Evolutionary conservation across 2,113 vertebrate genomes (phyloP).

Genomic region (Peromyscus maniculatus): DNA sequence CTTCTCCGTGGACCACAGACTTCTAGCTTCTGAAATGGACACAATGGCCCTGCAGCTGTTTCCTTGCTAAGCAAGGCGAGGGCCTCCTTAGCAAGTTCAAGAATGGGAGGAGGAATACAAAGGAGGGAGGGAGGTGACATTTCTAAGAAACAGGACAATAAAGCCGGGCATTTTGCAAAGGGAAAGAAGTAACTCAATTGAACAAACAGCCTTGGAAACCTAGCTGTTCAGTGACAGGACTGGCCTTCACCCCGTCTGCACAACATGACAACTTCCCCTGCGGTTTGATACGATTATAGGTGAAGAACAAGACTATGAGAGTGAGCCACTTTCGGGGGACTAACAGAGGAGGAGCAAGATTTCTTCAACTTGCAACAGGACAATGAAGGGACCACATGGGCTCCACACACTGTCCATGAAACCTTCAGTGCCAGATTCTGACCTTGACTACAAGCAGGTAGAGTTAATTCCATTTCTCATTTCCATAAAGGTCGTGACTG

Average conservation of each 20-base stretch:
- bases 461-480: conserved; percentile 57
- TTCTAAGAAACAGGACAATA: not conserved
- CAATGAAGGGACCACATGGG: not conserved
- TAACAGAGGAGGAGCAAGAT: not conserved
- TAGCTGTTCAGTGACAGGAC: not conserved
- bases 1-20: not conserved
- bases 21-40: not conserved
- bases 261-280: conserved; percentile 60
- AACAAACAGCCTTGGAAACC: not conserved
- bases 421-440: conserved; percentile 64
- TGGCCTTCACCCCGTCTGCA: conserved; percentile 38
- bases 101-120: not conserved
- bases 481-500: conserved; percentile 71
- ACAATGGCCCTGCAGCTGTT: not conserved
- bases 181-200: not conserved
- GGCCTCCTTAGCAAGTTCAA: not conserved
- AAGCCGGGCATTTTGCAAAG: not conserved
- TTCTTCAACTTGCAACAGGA: not conserved
- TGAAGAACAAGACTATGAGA: conserved; percentile 54
- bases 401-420: not conserved
- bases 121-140: not conserved
- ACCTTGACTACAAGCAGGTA: conserved; percentile 48
- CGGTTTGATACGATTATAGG: conserved; percentile 71
- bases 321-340: not conserved
- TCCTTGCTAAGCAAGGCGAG: not conserved